A percentile compares a stretch with the other conserved stretches of the same genome.
These are phyloP conservation scores for Tetragonisca angustula DNA, from an alignment of 2,888 invertebrate species.

Conservation along the genomic window DNA sequence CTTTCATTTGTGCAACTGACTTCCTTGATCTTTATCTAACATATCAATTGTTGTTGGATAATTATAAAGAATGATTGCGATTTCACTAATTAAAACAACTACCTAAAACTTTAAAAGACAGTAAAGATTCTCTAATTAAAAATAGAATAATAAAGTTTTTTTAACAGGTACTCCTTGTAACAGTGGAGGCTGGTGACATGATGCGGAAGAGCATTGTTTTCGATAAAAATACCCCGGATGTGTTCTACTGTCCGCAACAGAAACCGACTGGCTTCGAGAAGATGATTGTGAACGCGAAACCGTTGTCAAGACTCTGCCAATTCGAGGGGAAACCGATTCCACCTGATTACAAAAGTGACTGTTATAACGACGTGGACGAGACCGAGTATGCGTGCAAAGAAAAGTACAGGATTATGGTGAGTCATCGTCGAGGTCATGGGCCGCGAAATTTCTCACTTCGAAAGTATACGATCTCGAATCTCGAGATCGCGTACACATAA, in stretches of 20 bases:
- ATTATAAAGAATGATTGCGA: background rate
- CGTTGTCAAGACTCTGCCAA: slow-evolving; percentile 90
- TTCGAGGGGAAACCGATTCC: slow-evolving; percentile 89
- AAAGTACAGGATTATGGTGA: slow-evolving; percentile 92
- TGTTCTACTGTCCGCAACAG: slow-evolving; percentile 91
- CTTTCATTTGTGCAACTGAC: background rate
- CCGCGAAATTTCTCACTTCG: slow-evolving; percentile 33
- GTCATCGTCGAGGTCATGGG: slow-evolving; percentile 64
- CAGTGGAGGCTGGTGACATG: slow-evolving; percentile 88
- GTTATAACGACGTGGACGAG: slow-evolving; percentile 92
- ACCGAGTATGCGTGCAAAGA: slow-evolving; percentile 92
- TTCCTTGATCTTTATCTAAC: background rate
- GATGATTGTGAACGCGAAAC: slow-evolving; percentile 89
- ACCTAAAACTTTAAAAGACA: background rate
- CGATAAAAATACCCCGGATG: slow-evolving; percentile 91
- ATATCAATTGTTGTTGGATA: background rate
- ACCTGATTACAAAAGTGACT: slow-evolving; percentile 90
- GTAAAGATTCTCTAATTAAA: background rate
- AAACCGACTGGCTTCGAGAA: slow-evolving; percentile 91
- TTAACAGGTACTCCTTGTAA: slow-evolving; percentile 61
- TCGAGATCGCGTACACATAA: background rate
- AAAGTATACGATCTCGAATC: background rate
- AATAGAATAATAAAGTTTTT: background rate
- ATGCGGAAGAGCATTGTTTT: slow-evolving; percentile 91
- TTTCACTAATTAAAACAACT: background rate